These are phyloP conservation scores for Alethe castanea DNA, from an alignment of 2,113 vertebrate genomes.

Conservation along the genomic window DNA sequence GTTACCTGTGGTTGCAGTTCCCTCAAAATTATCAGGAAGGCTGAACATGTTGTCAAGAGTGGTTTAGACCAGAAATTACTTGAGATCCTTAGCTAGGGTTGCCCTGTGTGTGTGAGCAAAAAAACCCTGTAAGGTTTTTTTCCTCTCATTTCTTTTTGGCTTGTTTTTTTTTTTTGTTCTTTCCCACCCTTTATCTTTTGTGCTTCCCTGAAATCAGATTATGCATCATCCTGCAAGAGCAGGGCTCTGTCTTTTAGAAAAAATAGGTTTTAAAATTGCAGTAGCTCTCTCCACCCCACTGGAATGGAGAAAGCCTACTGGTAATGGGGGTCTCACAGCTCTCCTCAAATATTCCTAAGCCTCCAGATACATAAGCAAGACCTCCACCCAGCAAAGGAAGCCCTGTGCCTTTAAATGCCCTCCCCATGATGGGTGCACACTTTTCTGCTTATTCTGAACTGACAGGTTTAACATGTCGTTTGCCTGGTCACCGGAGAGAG, in stretches of 20 bases:
- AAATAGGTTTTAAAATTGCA: neutral
- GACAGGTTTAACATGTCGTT: constrained; percentile 57
- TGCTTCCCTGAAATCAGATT: neutral
- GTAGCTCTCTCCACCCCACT: neutral
- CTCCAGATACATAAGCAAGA: neutral
- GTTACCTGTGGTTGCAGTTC: neutral
- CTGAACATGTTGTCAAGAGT: neutral
- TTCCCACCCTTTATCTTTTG: neutral
- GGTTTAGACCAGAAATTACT: neutral
- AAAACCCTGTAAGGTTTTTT: neutral
- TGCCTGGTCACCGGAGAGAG: constrained; percentile 62
- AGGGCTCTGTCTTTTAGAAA: neutral
- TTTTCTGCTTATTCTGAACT: constrained; percentile 57
- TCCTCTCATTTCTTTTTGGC: neutral
- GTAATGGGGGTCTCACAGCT: fast-evolving
- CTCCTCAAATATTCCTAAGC: neutral
- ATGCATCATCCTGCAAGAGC: neutral
- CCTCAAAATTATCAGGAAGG: neutral
- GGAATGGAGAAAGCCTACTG: neutral
- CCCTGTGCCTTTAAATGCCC: constrained; percentile 45
- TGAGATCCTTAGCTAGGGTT: neutral
- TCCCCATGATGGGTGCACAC: neutral
- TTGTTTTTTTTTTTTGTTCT: neutral
- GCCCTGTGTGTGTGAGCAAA: neutral
- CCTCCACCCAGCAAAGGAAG: neutral